These are phyloP conservation scores for Bubo bubo DNA, from an alignment of 2,113 vertebrate genomes.

Conservation along the genomic window DNA sequence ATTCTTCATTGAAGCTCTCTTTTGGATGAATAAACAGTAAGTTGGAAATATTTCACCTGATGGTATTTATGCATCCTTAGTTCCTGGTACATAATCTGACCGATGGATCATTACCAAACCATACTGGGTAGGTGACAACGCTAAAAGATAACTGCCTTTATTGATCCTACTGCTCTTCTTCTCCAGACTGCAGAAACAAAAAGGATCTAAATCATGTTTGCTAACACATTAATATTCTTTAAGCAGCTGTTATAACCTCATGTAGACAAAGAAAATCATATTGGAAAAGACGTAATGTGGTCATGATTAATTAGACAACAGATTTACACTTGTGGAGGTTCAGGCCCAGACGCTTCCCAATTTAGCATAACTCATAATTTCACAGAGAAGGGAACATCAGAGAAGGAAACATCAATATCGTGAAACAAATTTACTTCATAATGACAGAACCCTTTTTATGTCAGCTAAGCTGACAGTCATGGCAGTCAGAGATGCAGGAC, in stretches of 20 bases:
- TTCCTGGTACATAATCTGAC: not conserved
- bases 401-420: not conserved
- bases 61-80: not conserved
- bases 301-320: slow-evolving; percentile 18
- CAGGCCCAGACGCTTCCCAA: not conserved
- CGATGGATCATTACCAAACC: not conserved
- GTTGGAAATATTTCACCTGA: not conserved
- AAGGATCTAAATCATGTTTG: slow-evolving; percentile 10
- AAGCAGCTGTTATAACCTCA: not conserved
- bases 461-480: not conserved
- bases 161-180: not conserved
- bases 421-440: not conserved
- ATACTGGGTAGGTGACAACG: not conserved
- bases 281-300: slow-evolving; percentile 2
- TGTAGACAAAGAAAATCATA: slow-evolving; percentile 8
- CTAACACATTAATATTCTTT: slow-evolving; percentile 25
- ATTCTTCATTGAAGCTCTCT: not conserved
- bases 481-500: not conserved
- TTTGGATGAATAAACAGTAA: not conserved
- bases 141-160: slow-evolving; percentile 12
- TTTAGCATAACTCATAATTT: not conserved
- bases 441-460: not conserved
- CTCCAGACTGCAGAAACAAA: not conserved
- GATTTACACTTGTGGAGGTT: not conserved
- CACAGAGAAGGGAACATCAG: not conserved